Base-by-base conservation (phyloP, 2,888 invertebrate genomes). In the Patella ulyssiponensis region DNA sequence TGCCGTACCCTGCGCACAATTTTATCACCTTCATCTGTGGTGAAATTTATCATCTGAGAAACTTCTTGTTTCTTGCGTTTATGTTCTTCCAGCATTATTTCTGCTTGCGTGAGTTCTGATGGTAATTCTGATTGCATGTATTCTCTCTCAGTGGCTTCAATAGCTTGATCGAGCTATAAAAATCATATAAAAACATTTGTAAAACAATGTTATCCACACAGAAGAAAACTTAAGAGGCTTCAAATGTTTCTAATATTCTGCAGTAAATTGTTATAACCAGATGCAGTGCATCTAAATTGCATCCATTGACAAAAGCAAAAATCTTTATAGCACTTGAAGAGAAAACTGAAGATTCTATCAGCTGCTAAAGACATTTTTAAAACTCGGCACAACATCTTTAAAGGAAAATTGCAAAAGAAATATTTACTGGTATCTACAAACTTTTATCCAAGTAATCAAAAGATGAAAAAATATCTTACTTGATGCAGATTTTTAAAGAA, bases 401-500 rank as follows among this genome's bases (percentile, higher is more conserved):
- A 7, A 44, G 44, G 9, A 44, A 9, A 44, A 44, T 0, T 44
- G 9, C 44, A 44, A 44, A 44, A 44, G 44, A 44, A 33, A 44
- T 44, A 9, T 44, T 44, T 7, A 7, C 9, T 9, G 7, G 9
- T 9, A 44, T 44, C 44, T 44, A 44, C 44, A 44, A 44, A 33
- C 4, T 27, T 27, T 27, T 33, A 33, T 4, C 2, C 2, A 33
- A 44, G 44, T 44, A 44, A 44, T 44, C 44, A 44, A 44, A 44
- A 44, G 44, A 44, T 44, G 56, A 78, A 53, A 51, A 53, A 51
- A 27, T 27, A 5, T 14, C 83, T 87, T 88, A 94, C 94, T 92
- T 94, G 93, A 80, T 93, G 91, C 78, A 95, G 91, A 87, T 94
- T 94, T 85, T 94, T 94, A 91, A 95, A 95, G 91, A 95, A 95